A percentile compares a stretch with the other conserved stretches of the same genome.
These are phyloP conservation scores for Actinemys pallida DNA, from an alignment of 2,113 vertebrate genomes.

Conservation along the genomic window DNA sequence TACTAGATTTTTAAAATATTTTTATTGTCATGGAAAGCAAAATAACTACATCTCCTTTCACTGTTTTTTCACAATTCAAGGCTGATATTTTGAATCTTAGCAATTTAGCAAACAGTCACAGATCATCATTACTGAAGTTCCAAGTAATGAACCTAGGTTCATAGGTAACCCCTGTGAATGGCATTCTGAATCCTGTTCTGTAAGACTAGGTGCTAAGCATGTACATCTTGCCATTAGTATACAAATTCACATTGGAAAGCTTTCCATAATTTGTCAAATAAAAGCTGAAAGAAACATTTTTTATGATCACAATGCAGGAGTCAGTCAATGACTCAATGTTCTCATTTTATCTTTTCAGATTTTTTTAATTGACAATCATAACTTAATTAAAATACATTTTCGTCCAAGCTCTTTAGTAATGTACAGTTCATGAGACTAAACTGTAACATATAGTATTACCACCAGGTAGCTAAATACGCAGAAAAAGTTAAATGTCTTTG, in stretches of 20 bases:
- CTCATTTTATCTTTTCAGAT: background rate
- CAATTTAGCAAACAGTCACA: background rate
- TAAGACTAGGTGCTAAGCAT: background rate
- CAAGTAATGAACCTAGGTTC: too few relatives aligned
- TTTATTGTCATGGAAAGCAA: background rate
- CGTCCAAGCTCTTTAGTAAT: background rate
- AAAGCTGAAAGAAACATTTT: background rate
- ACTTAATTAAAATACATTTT: background rate
- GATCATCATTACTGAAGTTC: background rate
- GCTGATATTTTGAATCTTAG: background rate
- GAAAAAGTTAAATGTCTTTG: conserved; percentile 25
- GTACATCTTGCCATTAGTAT: background rate
- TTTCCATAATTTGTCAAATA: background rate
- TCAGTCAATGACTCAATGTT: background rate
- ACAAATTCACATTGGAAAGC: background rate
- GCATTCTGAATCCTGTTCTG: background rate
- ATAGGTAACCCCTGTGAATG: background rate
- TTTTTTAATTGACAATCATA: background rate
- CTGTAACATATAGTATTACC: background rate
- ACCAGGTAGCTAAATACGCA: conserved; percentile 42
- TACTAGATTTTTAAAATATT: background rate
- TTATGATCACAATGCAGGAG: background rate
- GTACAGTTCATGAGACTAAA: background rate
- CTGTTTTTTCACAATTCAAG: background rate
- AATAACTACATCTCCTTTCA: background rate